Percentiles rank a stretch among this genome's conserved stretches.
phyloP scores from a whole-genome alignment of 92 coral and sea anemone species.

The Actinernus sp. region DNA sequence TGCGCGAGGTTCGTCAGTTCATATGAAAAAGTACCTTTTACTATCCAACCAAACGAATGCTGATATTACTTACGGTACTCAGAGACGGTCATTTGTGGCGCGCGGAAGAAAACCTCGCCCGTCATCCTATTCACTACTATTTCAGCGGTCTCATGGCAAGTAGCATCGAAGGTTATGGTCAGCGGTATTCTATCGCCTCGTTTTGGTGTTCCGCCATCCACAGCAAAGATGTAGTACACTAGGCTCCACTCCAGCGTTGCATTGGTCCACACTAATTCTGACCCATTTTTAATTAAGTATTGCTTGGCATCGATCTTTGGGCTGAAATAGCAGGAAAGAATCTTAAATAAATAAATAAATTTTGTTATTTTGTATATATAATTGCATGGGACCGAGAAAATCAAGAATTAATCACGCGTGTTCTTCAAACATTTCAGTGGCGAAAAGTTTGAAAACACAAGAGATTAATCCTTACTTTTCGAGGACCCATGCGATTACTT shows the following conservation, averaged over 20 bases:
- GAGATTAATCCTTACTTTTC: no score
- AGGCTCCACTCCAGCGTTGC: slow-evolving; percentile 78
- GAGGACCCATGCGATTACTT: no score
- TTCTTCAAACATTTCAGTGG: no score
- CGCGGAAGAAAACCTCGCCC: slow-evolving; percentile 95
- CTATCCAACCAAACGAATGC: no score
- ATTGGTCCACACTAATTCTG: slow-evolving; percentile 87
- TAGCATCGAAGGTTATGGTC: slow-evolving; percentile 85
- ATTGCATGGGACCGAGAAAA: no score
- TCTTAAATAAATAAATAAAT: no score
- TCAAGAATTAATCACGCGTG: no score
- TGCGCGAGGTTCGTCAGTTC: no score
- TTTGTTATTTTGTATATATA: no score
- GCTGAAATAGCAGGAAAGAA: no score
- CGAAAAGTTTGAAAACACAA: no score
- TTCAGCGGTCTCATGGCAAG: slow-evolving; percentile 82
- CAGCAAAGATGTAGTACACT: slow-evolving; percentile 82
- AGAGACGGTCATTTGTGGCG: slow-evolving; percentile 89
- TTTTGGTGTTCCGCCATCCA: slow-evolving; percentile 91
- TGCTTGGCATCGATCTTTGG: slow-evolving; percentile 69
- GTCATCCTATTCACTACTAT: slow-evolving; percentile 70
- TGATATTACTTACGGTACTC: slow-evolving; percentile 95
- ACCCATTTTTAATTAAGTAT: slow-evolving; percentile 74
- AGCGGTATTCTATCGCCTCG: slow-evolving; percentile 87
- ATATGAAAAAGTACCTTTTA: no score